Evolutionary conservation across 2,113 vertebrate genomes (phyloP).

Genomic region (Thunnus thynnus): DNA sequence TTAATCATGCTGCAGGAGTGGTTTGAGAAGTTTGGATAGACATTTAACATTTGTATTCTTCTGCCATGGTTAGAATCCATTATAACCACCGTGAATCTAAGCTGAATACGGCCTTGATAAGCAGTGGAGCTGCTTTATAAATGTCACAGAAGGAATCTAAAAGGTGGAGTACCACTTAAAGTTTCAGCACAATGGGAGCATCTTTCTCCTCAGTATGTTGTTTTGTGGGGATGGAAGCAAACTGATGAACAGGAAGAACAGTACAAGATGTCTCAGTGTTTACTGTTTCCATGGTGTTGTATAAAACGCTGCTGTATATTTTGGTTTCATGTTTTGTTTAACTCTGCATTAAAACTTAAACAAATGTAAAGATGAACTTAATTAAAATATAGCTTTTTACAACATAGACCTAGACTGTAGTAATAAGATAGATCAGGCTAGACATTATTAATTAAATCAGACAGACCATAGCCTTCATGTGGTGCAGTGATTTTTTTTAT

Average conservation of each 20-base stretch:
- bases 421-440: no score
- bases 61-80: not conserved
- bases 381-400: not conserved
- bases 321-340: not conserved
- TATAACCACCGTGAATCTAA: not conserved
- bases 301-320: not conserved
- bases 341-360: not conserved
- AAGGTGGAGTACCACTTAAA: not conserved
- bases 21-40: not conserved
- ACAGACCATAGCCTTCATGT: not conserved
- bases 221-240: not conserved
- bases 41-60: not conserved
- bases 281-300: constrained; percentile 30
- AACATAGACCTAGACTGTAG: not conserved
- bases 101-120: not conserved
- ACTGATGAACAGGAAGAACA: constrained; percentile 10
- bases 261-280: not conserved
- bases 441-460: not conserved
- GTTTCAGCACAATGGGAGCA: not conserved
- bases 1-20: not conserved
- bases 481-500: constrained; percentile 15
- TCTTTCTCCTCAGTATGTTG: not conserved
- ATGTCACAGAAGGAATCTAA: not conserved
- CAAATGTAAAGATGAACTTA: not conserved
- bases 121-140: not conserved